These are phyloP conservation scores for Onychomys arenicola DNA, from an alignment of 2,797 vertebrate genomes.

Conservation along the genomic window DNA sequence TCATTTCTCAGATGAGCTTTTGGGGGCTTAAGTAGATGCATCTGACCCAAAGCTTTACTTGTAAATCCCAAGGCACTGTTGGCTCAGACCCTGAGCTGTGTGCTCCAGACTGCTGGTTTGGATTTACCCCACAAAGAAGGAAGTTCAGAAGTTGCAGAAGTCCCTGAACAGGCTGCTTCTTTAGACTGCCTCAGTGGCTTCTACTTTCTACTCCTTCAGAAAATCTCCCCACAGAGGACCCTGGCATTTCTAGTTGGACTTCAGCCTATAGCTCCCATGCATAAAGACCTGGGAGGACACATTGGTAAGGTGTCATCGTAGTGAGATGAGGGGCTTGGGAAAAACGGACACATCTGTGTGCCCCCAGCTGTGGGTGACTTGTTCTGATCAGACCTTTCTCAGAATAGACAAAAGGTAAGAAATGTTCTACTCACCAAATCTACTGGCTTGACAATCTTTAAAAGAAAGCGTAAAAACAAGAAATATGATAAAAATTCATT, in stretches of 20 bases:
- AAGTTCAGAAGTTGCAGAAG: slow-evolving; percentile 1
- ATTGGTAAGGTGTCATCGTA: not conserved
- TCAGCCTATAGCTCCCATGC: not conserved
- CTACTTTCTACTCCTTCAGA: not conserved
- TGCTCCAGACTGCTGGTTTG: slow-evolving; percentile 41
- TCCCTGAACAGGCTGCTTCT: not conserved
- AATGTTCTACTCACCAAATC: slow-evolving; percentile 52
- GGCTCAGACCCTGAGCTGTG: not conserved
- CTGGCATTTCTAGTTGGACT: not conserved
- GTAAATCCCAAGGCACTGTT: not conserved
- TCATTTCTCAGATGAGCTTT: slow-evolving; percentile 46
- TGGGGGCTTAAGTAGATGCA: not conserved
- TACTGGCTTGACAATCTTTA: slow-evolving; percentile 19
- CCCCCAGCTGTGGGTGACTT: not conserved
- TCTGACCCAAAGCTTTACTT: not conserved
- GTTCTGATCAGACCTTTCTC: slow-evolving; percentile 42
- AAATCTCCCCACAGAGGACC: not conserved
- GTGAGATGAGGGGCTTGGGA: not conserved
- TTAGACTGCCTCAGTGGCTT: not conserved
- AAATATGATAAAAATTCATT: slow-evolving; percentile 45
- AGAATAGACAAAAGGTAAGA: slow-evolving; percentile 35
- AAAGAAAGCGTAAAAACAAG: not conserved
- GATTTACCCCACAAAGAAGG: not conserved
- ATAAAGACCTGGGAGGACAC: not conserved
- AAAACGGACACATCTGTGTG: not conserved